phyloP scores from a whole-genome alignment of 2,113 vertebrate genomes.

The Erythrocebus patas region DNA sequence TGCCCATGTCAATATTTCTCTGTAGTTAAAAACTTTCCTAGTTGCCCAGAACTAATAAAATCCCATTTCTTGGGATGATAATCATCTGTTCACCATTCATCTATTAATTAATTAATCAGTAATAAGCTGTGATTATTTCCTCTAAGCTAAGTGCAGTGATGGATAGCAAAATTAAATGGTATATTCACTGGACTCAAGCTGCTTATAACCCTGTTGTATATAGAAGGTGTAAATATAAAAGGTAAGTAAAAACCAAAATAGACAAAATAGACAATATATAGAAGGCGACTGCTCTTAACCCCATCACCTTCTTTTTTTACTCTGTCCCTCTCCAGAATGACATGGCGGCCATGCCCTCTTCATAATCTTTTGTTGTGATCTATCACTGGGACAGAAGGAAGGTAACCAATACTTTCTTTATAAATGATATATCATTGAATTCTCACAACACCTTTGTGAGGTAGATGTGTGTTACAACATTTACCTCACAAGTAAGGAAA shows the following conservation, averaged over 20 bases:
- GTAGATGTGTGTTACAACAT: background rate
- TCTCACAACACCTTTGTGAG: background rate
- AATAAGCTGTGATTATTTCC: background rate
- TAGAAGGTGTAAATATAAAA: background rate
- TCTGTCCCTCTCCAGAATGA: background rate
- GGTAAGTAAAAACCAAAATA: background rate
- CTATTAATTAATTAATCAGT: background rate
- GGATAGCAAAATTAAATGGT: background rate
- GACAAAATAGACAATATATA: background rate
- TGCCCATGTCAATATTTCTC: background rate
- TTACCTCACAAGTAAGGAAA: background rate
- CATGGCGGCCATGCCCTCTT: background rate
- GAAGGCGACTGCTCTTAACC: fast-evolving
- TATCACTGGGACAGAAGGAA: background rate
- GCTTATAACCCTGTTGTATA: background rate
- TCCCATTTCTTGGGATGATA: background rate
- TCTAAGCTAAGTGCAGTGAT: background rate
- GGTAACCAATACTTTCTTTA: background rate
- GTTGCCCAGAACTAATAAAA: background rate
- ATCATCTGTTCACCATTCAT: background rate
- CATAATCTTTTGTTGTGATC: background rate
- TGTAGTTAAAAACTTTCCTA: background rate
- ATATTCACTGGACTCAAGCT: background rate
- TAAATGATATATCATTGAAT: background rate
- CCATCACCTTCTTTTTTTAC: background rate